Percentiles rank a stretch among this genome's conserved stretches.
These are phyloP conservation scores for Elysia crispata DNA, from an alignment of 2,888 invertebrate genomes.

Conservation along the genomic window DNA sequence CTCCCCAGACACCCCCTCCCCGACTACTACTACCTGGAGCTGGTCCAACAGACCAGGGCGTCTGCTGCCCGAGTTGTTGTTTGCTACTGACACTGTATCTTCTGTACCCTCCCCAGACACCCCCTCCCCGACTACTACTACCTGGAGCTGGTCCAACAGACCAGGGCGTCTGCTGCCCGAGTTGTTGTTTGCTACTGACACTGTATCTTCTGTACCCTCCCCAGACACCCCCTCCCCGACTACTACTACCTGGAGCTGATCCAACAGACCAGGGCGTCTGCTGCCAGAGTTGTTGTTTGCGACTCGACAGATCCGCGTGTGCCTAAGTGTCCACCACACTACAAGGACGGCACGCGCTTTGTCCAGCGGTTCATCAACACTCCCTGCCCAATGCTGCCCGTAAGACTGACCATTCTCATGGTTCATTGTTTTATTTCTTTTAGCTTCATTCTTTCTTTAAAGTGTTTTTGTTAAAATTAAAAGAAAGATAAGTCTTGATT, in stretches of 20 bases:
- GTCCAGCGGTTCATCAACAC: slow-evolving; percentile 65
- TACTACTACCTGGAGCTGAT: slow-evolving; percentile 72
- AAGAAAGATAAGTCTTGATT: no score
- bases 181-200: slow-evolving; percentile 67
- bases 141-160: slow-evolving; percentile 66
- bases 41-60: slow-evolving; percentile 66
- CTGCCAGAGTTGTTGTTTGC: slow-evolving; percentile 67
- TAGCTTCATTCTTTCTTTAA: background rate
- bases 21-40: slow-evolving; percentile 70
- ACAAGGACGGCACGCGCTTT: slow-evolving; percentile 68
- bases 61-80: slow-evolving; percentile 60
- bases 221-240: slow-evolving; percentile 74
- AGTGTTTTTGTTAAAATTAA: no score
- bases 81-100: background rate
- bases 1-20: no score
- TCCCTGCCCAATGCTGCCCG: no score
- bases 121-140: slow-evolving; percentile 61
- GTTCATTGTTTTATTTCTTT: background rate
- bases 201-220: slow-evolving; percentile 4
- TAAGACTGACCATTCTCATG: no score
- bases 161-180: slow-evolving; percentile 65
- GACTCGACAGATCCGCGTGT: slow-evolving; percentile 64
- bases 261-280: slow-evolving; percentile 63
- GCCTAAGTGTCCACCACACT: slow-evolving; percentile 66
- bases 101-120: no score